Base-by-base conservation (phyloP, 2,888 invertebrate genomes). In the Palloptera scutellata region DNA sequence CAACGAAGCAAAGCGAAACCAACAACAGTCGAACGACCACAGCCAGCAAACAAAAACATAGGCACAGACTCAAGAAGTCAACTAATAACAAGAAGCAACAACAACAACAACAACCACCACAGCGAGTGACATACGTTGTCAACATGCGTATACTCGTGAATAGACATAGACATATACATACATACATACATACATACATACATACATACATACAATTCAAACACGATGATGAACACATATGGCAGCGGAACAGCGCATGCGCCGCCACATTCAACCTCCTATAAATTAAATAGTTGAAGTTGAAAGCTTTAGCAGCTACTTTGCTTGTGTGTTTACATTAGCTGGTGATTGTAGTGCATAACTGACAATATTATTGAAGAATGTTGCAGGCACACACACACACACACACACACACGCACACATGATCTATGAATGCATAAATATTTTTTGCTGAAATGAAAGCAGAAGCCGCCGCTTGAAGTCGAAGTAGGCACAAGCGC, bases 401-500 rank as follows among this genome's bases (percentile, higher is more conserved):
- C 30, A 30, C 6, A 6, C 2, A 6, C 30, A 30, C 30, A 30
- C 30, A 30, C 30, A 30, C 30, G 6, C 6, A 6, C 2, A 6
- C 30, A 30, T 30, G 30, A 30, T 30, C 30, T 30, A 30, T 30
- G 59, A 66, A 58, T 61, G 62, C 52, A 45, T 52, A 42, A 59
- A n/a, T 53, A 9, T 48, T 11, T n/a, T 54, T 30, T 19, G 41
- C 45, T 41, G 61, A 64, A 66, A 70, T 59, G 55, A 66, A 43
- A 66, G 58, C 58, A 57, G 66, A 72, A 65, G 72, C 72, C 72
- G 73, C 68, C 71, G 67, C 64, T 69, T 12, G 53, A 10, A n/a
- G n/a, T n/a, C 13, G 51, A 15, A 13, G 51, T 15, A 30, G 30
- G 3, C 30, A 30, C 30, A 30, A 30, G 30, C 30, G 30, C 30